These are phyloP conservation scores for Indicator indicator DNA, from an alignment of 2,113 vertebrate species.

Conservation along the genomic window DNA sequence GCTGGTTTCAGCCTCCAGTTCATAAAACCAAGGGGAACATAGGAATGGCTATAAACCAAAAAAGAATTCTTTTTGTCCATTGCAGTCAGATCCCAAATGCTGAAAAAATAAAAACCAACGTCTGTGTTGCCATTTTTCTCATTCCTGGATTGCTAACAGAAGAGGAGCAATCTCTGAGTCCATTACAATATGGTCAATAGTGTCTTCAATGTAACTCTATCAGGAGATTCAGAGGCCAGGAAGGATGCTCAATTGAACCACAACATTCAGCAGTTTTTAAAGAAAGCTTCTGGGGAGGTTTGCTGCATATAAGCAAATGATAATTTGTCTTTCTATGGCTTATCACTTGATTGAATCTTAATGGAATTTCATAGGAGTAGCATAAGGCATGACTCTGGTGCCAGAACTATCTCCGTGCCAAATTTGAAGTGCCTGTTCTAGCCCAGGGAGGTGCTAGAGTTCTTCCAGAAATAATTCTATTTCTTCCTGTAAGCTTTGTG, in stretches of 20 bases:
- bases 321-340: not conserved
- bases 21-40: not conserved
- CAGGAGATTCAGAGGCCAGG: not conserved
- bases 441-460: not conserved
- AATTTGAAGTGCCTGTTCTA: not conserved
- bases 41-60: not conserved
- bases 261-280: accelerated
- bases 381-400: not conserved
- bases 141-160: not conserved
- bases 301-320: not conserved
- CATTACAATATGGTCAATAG: not conserved
- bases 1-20: not conserved
- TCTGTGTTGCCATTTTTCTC: not conserved
- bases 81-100: not conserved
- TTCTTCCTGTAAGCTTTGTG: not conserved
- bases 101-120: not conserved
- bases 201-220: not conserved
- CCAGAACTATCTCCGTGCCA: not conserved
- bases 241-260: not conserved
- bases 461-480: not conserved
- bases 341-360: not conserved
- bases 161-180: not conserved
- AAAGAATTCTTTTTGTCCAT: not conserved
- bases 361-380: not conserved
- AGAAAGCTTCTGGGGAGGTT: not conserved